Conservation (phyloP, 2,113 vertebrate genomes). For the Ciconia maguari region DNA sequence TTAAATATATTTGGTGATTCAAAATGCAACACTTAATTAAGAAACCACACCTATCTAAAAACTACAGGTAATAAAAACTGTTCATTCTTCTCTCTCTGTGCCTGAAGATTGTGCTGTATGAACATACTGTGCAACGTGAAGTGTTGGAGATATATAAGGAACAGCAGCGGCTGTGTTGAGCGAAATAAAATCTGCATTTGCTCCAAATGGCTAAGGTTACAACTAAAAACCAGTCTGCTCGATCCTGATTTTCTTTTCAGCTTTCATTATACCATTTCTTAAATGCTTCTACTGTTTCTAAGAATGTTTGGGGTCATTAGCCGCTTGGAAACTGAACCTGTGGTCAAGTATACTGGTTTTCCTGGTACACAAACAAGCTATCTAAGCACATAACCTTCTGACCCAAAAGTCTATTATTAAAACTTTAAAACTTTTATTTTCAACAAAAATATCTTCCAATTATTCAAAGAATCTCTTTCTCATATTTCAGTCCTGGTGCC, state of each 20-base stretch:
- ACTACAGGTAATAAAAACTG: neutral
- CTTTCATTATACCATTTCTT: neutral
- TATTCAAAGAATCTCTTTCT: neutral
- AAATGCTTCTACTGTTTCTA: neutral
- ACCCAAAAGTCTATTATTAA: neutral
- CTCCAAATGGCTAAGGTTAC: constrained; percentile 15
- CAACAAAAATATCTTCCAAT: neutral
- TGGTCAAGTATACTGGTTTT: neutral
- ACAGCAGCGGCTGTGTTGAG: constrained; percentile 1
- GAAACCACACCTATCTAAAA: constrained; percentile 32
- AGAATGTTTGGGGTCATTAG: neutral
- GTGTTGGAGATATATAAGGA: constrained; percentile 22
- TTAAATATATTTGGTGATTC: neutral
- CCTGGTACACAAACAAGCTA: neutral
- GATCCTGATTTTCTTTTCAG: neutral
- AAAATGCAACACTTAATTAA: constrained; percentile 15
- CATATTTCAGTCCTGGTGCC: neutral
- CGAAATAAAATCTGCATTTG: constrained; percentile 30
- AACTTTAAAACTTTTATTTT: neutral
- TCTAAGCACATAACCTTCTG: neutral
- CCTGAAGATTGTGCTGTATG: neutral
- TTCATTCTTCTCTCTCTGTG: neutral
- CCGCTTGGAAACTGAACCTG: neutral
- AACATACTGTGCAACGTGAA: neutral
- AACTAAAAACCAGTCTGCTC: neutral